Evolutionary conservation across 2,888 invertebrate species (phyloP), one percentile per base, ranked within the genome.

Genomic region (Megalurothrips usitatus): DNA sequence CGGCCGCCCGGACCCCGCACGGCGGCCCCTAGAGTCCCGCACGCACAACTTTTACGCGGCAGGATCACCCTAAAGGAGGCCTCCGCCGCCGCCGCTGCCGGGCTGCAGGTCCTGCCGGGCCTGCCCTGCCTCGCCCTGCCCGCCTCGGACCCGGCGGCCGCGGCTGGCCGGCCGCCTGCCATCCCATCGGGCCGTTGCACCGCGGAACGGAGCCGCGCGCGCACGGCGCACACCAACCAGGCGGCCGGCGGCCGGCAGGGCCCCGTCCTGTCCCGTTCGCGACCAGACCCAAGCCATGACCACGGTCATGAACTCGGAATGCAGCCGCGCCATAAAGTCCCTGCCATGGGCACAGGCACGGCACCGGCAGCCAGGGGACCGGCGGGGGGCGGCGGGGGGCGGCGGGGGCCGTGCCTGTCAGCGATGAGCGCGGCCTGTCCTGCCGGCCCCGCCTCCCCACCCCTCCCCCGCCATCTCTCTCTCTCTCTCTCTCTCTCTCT

Each of bases 231-330:
- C 34, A 43, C 34, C 34, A 43, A 43, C 34, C 34, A 43, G 34
- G 34, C 58, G 58, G 58, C 14, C 58, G 14, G 6, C 52, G 58
- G 52, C 68, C 26, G 26, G 26, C 68, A 19, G 14, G 58, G 58
- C 14, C 34, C 34, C 34, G 34, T 43, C 34, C 34, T 43, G 34
- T 43, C 34, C 34, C 34, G 34, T 43, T 43, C 19, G 23, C 63
- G 68, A 52, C 68, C 68, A 75, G 68, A 75, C 68, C 68, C 68
- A 26, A 75, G 68, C 68, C 68, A 75, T 75, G 68, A 26, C 68
- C 68, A 26, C 68, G 68, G 68, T 75, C 68, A 75, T 75, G 68
- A 75, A 75, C 68, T 75, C 68, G 68, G 68, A 75, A 75, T 75
- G 68, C 68, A 75, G 68, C 68, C 68, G n/a, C 23, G 68, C 68